Evolutionary conservation across 2,797 vertebrate species (phyloP).

Genomic region (Bufotes viridis): DNA sequence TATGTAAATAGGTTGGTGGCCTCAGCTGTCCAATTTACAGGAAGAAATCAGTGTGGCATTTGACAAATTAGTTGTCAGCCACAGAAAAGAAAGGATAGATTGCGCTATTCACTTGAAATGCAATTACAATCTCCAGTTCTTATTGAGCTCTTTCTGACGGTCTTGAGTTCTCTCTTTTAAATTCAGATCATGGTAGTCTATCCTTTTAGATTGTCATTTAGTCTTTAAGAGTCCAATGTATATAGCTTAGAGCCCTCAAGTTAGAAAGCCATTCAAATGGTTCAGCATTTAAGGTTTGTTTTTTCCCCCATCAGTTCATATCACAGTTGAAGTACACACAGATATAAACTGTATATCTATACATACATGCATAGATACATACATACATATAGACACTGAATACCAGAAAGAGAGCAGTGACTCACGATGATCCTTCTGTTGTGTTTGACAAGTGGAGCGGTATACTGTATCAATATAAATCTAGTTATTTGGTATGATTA

Average conservation of each 20-base stretch:
- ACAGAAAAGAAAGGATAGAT: conserved; percentile 58
- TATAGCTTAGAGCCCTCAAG: background rate
- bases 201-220: conserved; percentile 50
- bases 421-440: no score
- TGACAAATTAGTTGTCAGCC: conserved; percentile 62
- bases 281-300: background rate
- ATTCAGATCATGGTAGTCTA: conserved; percentile 50
- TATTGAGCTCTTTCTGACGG: conserved; percentile 39
- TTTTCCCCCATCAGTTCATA: no score
- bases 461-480: no score
- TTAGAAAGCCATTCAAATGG: background rate
- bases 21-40: conserved; percentile 61
- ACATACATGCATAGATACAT: background rate
- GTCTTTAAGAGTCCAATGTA: conserved; percentile 24
- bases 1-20: conserved; percentile 52
- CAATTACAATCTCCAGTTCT: conserved; percentile 53
- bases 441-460: no score
- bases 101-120: conserved; percentile 56
- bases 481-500: no score
- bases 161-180: conserved; percentile 43
- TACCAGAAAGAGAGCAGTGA: no score
- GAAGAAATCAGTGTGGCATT: conserved; percentile 60
- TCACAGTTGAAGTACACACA: no score
- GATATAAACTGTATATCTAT: background rate
- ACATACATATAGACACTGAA: background rate